Evolutionary conservation across 2,888 invertebrate species (phyloP), one percentile per base, ranked within the genome.

Genomic region (Leptinotarsa rubiginosa): DNA sequence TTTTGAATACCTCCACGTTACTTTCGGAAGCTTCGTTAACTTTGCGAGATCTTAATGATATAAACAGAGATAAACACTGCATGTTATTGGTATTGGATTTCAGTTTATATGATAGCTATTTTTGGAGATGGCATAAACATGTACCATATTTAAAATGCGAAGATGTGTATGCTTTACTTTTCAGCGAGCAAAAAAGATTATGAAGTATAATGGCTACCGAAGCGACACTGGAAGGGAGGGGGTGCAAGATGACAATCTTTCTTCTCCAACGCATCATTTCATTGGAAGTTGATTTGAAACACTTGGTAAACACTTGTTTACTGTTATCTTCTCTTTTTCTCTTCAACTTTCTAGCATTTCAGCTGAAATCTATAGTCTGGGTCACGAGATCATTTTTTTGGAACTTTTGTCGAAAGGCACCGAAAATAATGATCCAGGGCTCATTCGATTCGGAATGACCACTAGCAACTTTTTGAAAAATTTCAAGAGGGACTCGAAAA

Each of bases 41-140:
- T 62, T 62, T 16, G 62, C 62, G 41, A n/a, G 62, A 41, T n/a
- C 5, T n/a, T 62, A 22, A 62, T 62, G 16, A 62, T 62, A 62
- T 68, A 62, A 72, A 72, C 68, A 72, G 31, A 47, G 47, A 66
- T 49, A 41, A 66, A 72, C 41, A 50, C 47, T 47, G 68, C 41
- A 62, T 62, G 62, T 52, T 56, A 69, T 68, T 64, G 64, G 47
- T 72, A 65, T 68, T n/a, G 68, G 31, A 72, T 72, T 62, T 62
- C 72, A 31, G 67, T 68, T 72, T 59, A 68, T 52, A 50, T 31
- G 5, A 47, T 15, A 52, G 65, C 68, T 72, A 72, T 72, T 72
- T 72, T 52, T 13, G 72, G 49, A 68, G 47, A 67, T 72, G 66
- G 72, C 67, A 72, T 72, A 72, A 72, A 72, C 72, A 72, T 67